A percentile compares a stretch with the other conserved stretches of the same genome.
Evolutionary conservation across 2,888 invertebrate genomes (phyloP).

Genomic region (Phasia obesa): DNA sequence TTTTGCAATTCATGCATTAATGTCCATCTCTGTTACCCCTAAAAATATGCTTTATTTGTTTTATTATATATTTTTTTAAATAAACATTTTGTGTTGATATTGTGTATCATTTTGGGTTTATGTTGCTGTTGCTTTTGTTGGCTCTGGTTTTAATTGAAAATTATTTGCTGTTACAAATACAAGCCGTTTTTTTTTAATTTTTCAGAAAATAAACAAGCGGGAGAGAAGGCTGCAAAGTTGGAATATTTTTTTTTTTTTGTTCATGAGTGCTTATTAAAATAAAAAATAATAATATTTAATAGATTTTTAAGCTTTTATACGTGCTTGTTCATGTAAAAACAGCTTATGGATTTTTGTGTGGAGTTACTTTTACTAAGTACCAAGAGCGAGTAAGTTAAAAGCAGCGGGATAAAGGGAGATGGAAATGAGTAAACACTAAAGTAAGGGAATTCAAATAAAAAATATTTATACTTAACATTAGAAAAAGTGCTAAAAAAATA

Average conservation of each 20-base stretch:
- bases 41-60: slow-evolving; percentile 60
- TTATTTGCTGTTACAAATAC: slow-evolving; percentile 33
- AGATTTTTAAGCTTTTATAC: slow-evolving; percentile 68
- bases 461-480: neutral
- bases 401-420: too few relatives aligned
- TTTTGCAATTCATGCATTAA: slow-evolving; percentile 1
- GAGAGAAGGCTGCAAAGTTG: neutral
- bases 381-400: neutral
- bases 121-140: slow-evolving; percentile 13
- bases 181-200: slow-evolving; percentile 8
- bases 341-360: slow-evolving; percentile 56
- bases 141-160: neutral
- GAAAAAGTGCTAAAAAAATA: too few relatives aligned
- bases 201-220: slow-evolving; percentile 17
- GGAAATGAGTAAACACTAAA: neutral
- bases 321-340: slow-evolving; percentile 60
- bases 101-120: slow-evolving; percentile 55
- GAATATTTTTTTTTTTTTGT: slow-evolving; percentile 1
- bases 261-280: slow-evolving; percentile 14
- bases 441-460: neutral
- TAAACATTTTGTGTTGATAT: slow-evolving; percentile 49
- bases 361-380: too few relatives aligned
- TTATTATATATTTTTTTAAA: slow-evolving; percentile 14
- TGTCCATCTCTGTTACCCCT: slow-evolving; percentile 26
- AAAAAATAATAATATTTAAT: slow-evolving; percentile 50